Percentiles rank a stretch among this genome's conserved stretches.
Conservation (phyloP, 1,140 invertebrate genomes). For the Brachionus sp. region DNA sequence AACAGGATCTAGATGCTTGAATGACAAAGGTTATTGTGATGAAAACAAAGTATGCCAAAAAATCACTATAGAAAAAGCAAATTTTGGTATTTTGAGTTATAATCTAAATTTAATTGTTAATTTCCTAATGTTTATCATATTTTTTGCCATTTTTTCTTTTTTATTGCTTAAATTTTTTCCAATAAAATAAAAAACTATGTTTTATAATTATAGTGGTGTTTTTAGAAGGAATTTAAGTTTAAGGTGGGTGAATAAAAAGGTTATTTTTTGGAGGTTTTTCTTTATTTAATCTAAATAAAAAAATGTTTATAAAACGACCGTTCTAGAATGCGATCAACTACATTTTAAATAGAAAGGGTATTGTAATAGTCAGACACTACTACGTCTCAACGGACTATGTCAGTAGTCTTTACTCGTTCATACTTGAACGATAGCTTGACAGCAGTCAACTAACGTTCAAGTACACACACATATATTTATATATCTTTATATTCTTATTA, state of each 20-base stretch:
- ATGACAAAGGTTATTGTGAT: not conserved
- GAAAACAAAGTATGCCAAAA: not conserved
- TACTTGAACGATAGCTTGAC: not conserved
- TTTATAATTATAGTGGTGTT: too few species aligned
- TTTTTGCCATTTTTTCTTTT: not conserved
- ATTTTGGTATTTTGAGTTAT: not conserved
- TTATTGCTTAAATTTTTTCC: not conserved
- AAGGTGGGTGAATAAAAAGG: too few species aligned
- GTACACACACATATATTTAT: too few species aligned
- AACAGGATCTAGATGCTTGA: not conserved
- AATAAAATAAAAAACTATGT: not conserved
- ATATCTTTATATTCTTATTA: too few species aligned
- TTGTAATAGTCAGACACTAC: not conserved
- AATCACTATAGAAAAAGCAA: not conserved
- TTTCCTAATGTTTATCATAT: not conserved
- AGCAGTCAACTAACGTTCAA: too few species aligned
- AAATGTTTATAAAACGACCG: too few species aligned
- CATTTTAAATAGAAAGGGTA: too few species aligned
- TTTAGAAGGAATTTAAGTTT: too few species aligned
- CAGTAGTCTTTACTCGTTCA: not conserved
- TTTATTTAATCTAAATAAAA: too few species aligned
- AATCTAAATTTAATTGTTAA: not conserved
- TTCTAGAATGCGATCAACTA: too few species aligned
- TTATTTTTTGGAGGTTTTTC: too few species aligned
- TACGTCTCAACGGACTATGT: not conserved